Base-by-base conservation (phyloP, 2,888 invertebrate genomes). In the Temnothorax unifasciatus region DNA sequence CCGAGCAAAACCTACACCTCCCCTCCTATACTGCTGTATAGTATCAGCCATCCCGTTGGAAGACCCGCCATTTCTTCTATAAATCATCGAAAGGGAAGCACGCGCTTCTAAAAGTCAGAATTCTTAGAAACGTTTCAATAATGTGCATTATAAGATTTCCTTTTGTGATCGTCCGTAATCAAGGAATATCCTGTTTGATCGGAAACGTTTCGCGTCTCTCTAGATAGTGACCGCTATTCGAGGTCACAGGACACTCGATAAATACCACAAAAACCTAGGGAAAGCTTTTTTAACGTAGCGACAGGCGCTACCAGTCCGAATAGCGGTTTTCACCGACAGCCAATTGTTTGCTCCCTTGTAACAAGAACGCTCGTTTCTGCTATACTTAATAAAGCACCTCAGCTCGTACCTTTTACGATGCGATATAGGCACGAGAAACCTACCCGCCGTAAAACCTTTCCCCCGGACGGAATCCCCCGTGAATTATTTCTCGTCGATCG, bases 1-100 rank as follows among this genome's bases (percentile, higher is more conserved):
- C 90, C 90, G 89, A 92, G 91, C 92, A 90, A 92, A 92, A 91
- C 83, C 90, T 86, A 86, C 86, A 75, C 82, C 90, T 73, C 76
- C 85, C 85, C 86, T 34, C 86, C 64, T 76, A 29, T 34, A 59
- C 13, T 34, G 9, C 41, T 74, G 47, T 68, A 34, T 85, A 59
- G 61, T 89, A 87, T 86, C 89, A 79, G 59, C 59, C 81, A 64
- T 25, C 83, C 75, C 13, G 47, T 63, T 34, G 50, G 47, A 34
- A 57, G 25, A 71, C 69, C 34, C n/a, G n/a, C 34, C 57, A 38
- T 34, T 61, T 71, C 69, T 59, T 71, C 47, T 11, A 9, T 25
- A 59, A 71, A 71, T 81, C 79, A 47, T n/a, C 47, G 47, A 52
- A 52, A 50, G 59, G 47, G 52, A 71, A 47, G 59, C 47, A 38